Percentiles rank a stretch among this genome's conserved stretches.
These are phyloP conservation scores for Cantharis lateralis DNA, from an alignment of 2,888 invertebrate genomes.

Conservation along the genomic window DNA sequence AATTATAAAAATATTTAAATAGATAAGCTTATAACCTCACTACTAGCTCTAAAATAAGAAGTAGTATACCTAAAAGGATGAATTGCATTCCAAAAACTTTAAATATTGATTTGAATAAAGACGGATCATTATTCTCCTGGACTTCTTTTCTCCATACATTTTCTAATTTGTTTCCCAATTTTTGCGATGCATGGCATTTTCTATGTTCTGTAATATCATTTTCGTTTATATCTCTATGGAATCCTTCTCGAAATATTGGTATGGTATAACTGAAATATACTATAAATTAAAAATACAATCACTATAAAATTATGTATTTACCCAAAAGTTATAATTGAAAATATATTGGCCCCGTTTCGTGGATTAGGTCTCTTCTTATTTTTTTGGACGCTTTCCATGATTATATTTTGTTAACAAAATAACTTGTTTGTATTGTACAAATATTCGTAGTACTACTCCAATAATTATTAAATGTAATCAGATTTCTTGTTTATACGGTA, in stretches of 20 bases:
- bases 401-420: neutral
- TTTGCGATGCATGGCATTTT: constrained; percentile 65
- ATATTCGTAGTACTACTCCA: too few species aligned
- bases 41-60: constrained; percentile 33
- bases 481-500: too few species aligned
- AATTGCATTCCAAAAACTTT: constrained; percentile 41
- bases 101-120: constrained; percentile 40
- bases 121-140: constrained; percentile 30
- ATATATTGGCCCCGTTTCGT: constrained; percentile 25
- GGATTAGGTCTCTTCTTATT: constrained; percentile 17
- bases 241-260: constrained; percentile 56
- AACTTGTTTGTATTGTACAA: neutral
- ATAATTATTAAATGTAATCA: too few species aligned
- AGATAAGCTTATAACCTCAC: neutral
- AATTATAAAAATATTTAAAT: neutral
- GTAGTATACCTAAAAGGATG: constrained; percentile 33
- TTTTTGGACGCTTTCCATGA: neutral
- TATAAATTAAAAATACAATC: too few species aligned
- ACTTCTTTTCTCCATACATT: constrained; percentile 50
- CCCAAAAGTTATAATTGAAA: constrained; percentile 32
- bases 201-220: constrained; percentile 58
- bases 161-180: constrained; percentile 66
- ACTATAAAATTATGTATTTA: neutral
- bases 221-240: constrained; percentile 55
- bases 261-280: constrained; percentile 57